phyloP scores from a whole-genome alignment of 2,888 invertebrate genomes.

The Ophion ventricosus region DNA sequence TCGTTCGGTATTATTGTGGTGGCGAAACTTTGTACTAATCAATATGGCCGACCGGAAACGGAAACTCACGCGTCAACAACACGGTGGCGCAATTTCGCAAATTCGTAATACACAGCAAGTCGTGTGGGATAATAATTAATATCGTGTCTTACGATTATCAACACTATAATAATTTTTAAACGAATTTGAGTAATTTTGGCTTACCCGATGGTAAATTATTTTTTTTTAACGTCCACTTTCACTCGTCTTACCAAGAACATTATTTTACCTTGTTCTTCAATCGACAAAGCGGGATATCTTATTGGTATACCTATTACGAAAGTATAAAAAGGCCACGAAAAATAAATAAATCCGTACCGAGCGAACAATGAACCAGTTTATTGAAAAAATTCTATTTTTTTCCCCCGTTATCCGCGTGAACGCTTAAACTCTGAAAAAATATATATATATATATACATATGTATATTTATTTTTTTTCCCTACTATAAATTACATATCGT shows the following conservation, averaged over 20 bases:
- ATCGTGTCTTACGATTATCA: background rate
- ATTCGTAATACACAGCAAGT: background rate
- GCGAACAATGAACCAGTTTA: constrained; percentile 37
- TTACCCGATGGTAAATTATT: background rate
- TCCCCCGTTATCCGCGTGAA: constrained; percentile 36
- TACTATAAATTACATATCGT: constrained; percentile 41
- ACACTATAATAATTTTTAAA: background rate
- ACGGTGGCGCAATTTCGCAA: background rate
- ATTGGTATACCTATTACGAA: background rate
- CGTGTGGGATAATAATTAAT: background rate
- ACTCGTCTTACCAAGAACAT: background rate
- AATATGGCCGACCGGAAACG: constrained; percentile 1
- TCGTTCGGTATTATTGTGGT: background rate
- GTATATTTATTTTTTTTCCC: constrained; percentile 26
- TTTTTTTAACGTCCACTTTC: background rate
- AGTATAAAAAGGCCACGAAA: constrained; percentile 17
- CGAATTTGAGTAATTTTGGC: background rate
- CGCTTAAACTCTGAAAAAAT: constrained; percentile 53
- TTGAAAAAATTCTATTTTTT: constrained; percentile 31
- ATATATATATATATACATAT: constrained; percentile 45
- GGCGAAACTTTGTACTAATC: constrained; percentile 18
- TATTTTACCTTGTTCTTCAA: background rate
- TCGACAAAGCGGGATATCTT: constrained; percentile 1
- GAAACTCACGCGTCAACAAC: background rate
- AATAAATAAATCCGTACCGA: constrained; percentile 27